These are phyloP conservation scores for Ellobium chinense DNA, from an alignment of 2,888 invertebrate genomes.

Conservation along the genomic window DNA sequence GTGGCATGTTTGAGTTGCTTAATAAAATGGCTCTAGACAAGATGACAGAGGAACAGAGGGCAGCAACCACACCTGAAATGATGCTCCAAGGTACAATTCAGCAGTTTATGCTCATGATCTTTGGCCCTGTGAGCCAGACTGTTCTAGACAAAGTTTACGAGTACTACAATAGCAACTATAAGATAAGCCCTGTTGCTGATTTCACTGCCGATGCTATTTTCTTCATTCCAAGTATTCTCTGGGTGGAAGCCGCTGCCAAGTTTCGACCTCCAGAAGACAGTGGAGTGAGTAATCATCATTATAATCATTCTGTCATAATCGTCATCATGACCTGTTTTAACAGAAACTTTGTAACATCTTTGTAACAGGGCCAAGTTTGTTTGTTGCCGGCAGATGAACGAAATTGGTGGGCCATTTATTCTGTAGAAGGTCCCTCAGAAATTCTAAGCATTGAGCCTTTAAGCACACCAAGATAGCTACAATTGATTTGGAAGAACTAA, in stretches of 20 bases:
- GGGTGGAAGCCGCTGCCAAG: not conserved
- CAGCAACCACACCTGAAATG: not conserved
- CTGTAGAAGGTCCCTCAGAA: too few species aligned
- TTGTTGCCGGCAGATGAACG: too few species aligned
- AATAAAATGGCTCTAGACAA: not conserved
- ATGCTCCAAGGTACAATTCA: not conserved
- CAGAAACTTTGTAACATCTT: too few species aligned
- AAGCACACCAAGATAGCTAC: too few species aligned
- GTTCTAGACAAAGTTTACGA: constrained; percentile 8
- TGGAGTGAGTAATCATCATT: not conserved
- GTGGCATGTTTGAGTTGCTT: not conserved
- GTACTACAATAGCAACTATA: constrained; percentile 15
- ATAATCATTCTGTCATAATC: too few species aligned
- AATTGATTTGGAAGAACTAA: too few species aligned
- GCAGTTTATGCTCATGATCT: not conserved
- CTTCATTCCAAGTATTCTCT: not conserved
- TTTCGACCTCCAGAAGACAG: constrained; percentile 15
- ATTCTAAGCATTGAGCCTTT: too few species aligned
- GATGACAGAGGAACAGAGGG: not conserved
- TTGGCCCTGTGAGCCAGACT: constrained; percentile 20
- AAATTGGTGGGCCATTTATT: too few species aligned
- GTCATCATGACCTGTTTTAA: too few species aligned
- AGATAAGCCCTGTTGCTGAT: not conserved
- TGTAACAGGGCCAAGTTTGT: too few species aligned
- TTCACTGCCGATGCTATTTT: constrained; percentile 30